A percentile compares a stretch with the other conserved stretches of the same genome.
These are phyloP conservation scores for Atractosteus spatula DNA, from an alignment of 2,113 vertebrate genomes.

Conservation along the genomic window DNA sequence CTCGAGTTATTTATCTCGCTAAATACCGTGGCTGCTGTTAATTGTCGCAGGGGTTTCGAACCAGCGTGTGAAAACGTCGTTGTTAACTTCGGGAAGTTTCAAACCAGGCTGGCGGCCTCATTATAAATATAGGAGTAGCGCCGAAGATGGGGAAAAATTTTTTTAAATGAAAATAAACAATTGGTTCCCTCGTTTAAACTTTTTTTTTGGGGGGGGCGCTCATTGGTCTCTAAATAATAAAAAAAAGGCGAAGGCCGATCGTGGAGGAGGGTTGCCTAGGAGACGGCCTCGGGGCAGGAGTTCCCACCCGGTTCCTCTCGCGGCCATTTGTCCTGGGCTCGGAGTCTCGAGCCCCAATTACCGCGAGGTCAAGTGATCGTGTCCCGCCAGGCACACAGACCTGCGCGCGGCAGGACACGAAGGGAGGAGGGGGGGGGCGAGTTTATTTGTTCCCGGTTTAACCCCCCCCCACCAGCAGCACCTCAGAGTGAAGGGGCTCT, in stretches of 20 bases:
- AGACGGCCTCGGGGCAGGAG: slow-evolving; percentile 28
- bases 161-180: slow-evolving; percentile 4
- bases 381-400: slow-evolving; percentile 27
- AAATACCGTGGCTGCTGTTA: too few species aligned
- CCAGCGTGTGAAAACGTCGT: too few species aligned
- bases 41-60: too few species aligned
- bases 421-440: not conserved
- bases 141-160: not conserved
- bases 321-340: slow-evolving; percentile 25
- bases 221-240: slow-evolving; percentile 25
- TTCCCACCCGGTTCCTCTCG: slow-evolving; percentile 15
- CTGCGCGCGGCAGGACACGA: not conserved
- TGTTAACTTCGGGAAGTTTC: too few species aligned
- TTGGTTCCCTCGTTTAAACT: slow-evolving; percentile 20
- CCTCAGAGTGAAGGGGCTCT: not conserved
- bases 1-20: too few species aligned
- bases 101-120: too few species aligned
- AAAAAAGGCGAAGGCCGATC: slow-evolving; percentile 31
- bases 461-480: not conserved
- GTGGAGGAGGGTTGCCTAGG: slow-evolving; percentile 31
- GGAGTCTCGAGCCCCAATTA: slow-evolving; percentile 38
- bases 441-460: slow-evolving; percentile 3
- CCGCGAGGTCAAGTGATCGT: slow-evolving; percentile 31
- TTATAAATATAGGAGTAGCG: too few species aligned
- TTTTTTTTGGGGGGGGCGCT: slow-evolving; percentile 17